Conservation (phyloP, 2,888 invertebrate genomes). For the Drosophila paranaensis region DNA sequence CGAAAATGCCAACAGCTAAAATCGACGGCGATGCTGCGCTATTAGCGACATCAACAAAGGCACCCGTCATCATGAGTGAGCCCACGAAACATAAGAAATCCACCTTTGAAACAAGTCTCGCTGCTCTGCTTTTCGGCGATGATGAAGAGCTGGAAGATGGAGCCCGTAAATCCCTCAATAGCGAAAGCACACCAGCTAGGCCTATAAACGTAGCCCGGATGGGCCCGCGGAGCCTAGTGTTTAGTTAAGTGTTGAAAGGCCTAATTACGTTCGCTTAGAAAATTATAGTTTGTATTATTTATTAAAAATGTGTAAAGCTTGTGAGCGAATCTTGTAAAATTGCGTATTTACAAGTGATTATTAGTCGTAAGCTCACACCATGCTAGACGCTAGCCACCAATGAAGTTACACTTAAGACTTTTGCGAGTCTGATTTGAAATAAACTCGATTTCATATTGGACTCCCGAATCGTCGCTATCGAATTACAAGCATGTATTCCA, state of each 20-base stretch:
- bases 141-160: slow-evolving; percentile 74
- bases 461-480: slow-evolving; percentile 83
- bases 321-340: slow-evolving; percentile 45
- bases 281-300: slow-evolving; percentile 73
- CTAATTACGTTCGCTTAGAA: slow-evolving; percentile 47
- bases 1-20: slow-evolving; percentile 15
- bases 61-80: slow-evolving; percentile 29
- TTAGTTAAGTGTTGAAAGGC: slow-evolving; percentile 51
- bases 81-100: slow-evolving; percentile 77
- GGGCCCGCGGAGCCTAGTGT: slow-evolving; percentile 76
- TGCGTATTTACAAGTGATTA: slow-evolving; percentile 52
- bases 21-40: neutral
- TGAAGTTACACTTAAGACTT: slow-evolving; percentile 68
- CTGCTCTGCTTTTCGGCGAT: slow-evolving; percentile 84
- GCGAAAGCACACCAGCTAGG: slow-evolving; percentile 60
- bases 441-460: slow-evolving; percentile 82
- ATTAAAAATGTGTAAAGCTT: slow-evolving; percentile 47
- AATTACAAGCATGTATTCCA: slow-evolving; percentile 55
- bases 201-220: slow-evolving; percentile 81
- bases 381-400: slow-evolving; percentile 60
- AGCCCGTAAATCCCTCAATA: slow-evolving; percentile 59
- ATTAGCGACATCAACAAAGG: slow-evolving; percentile 44
- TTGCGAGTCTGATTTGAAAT: slow-evolving; percentile 85
- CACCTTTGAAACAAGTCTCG: slow-evolving; percentile 83
- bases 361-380: slow-evolving; percentile 42